Percentiles rank a stretch among this genome's conserved stretches.
Conservation (phyloP, 2,888 invertebrate species). For the Meandrusa payeni region DNA sequence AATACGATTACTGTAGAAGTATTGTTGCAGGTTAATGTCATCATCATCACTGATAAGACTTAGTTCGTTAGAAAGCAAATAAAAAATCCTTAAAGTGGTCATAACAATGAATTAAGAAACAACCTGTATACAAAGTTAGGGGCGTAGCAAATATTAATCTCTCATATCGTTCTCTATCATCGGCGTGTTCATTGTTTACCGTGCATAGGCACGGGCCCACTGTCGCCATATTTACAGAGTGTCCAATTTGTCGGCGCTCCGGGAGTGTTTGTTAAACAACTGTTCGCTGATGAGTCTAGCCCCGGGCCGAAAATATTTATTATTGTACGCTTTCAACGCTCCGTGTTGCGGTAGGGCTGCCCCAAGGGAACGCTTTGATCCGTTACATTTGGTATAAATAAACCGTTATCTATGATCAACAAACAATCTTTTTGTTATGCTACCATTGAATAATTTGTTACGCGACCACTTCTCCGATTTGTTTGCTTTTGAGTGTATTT, state of each 20-base stretch:
- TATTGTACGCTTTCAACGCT: constrained; percentile 39
- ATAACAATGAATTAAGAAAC: constrained; percentile 10
- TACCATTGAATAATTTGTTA: constrained; percentile 21
- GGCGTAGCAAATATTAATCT: constrained; percentile 18
- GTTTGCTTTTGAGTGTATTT: neutral
- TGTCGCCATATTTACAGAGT: constrained; percentile 30
- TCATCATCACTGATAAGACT: no score
- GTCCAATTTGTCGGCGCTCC: constrained; percentile 47
- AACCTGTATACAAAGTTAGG: constrained; percentile 12
- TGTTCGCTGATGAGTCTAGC: constrained; percentile 35
- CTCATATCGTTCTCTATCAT: constrained; percentile 17
- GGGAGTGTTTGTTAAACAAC: constrained; percentile 51
- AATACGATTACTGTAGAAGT: no score
- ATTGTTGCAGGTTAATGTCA: no score
- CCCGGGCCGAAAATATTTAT: constrained; percentile 38
- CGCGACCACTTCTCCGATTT: constrained; percentile 1
- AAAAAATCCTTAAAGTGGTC: no score
- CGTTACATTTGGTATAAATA: constrained; percentile 32
- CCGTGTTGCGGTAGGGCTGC: constrained; percentile 31
- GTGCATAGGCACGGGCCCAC: constrained; percentile 12
- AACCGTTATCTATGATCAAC: constrained; percentile 25
- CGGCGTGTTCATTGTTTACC: constrained; percentile 20
- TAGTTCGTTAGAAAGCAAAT: no score
- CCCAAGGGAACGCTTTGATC: constrained; percentile 26
- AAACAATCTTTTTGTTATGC: constrained; percentile 22